phyloP scores from a whole-genome alignment of 2,113 vertebrate genomes.

The Abramis brama region DNA sequence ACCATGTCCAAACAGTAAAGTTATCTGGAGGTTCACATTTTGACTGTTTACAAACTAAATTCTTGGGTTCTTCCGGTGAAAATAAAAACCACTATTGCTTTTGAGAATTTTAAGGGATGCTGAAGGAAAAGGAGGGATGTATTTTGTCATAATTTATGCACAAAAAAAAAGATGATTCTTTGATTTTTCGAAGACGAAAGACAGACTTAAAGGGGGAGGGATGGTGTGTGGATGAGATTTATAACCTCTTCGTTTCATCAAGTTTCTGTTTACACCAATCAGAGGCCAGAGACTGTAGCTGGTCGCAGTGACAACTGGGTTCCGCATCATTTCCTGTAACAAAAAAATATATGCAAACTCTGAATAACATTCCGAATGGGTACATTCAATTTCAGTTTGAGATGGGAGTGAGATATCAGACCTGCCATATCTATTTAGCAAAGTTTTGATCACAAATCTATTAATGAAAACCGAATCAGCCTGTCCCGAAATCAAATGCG shows the following conservation, averaged over 20 bases:
- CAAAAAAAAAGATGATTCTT: background rate
- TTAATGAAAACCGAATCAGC: background rate
- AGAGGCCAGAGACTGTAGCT: conserved; percentile 33
- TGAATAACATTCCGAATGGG: background rate
- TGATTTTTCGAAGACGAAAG: background rate
- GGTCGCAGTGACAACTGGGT: background rate
- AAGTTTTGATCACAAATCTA: background rate
- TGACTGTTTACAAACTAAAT: conserved; percentile 70
- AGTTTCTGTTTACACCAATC: conserved; percentile 57
- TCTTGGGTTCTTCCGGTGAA: conserved; percentile 18
- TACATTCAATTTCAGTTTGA: background rate
- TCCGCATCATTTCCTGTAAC: background rate
- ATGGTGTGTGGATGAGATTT: conserved; percentile 41
- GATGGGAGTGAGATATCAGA: conserved; percentile 6
- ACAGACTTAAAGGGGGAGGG: conserved; percentile 17
- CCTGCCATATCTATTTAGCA: background rate
- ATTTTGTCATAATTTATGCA: conserved; percentile 58
- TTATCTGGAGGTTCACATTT: conserved; percentile 53
- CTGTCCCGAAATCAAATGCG: background rate
- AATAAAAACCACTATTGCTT: conserved; percentile 61
- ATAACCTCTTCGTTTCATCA: conserved; percentile 40
- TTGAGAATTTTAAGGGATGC: conserved; percentile 59
- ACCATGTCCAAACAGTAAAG: conserved; percentile 39
- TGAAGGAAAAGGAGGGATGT: conserved; percentile 64
- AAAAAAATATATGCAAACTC: background rate